Evolutionary conservation across 2,113 vertebrate genomes (phyloP).

Genomic region (Steatornis caripensis): DNA sequence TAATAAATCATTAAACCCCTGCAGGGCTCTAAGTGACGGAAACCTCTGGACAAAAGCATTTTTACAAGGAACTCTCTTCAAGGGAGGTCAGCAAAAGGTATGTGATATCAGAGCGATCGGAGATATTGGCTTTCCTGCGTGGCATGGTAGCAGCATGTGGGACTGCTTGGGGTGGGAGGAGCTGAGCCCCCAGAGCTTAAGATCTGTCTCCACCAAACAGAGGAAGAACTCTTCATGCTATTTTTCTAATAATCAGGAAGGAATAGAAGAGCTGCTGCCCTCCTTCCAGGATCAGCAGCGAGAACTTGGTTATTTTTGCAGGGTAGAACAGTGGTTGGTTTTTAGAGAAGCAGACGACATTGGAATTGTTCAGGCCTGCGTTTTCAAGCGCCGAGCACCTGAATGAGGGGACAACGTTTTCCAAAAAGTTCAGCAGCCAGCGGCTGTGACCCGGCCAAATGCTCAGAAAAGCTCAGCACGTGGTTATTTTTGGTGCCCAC

Average conservation of each 20-base stretch:
- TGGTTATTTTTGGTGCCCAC: conserved; percentile 28
- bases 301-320: background rate
- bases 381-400: background rate
- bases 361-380: background rate
- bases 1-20: background rate
- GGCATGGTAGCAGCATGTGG: background rate
- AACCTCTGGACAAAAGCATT: background rate
- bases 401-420: background rate
- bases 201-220: background rate
- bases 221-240: background rate
- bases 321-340: background rate
- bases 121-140: background rate
- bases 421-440: background rate
- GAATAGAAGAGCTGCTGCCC: background rate
- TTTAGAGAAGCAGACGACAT: background rate
- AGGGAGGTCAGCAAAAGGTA: background rate
- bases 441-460: background rate
- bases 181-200: background rate
- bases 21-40: background rate
- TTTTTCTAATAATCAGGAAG: background rate
- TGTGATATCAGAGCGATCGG: background rate
- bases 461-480: background rate
- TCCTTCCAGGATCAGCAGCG: background rate
- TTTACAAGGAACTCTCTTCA: background rate
- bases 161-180: background rate